Percentiles rank a stretch among this genome's conserved stretches.
phyloP scores from a whole-genome alignment of 2,113 vertebrate species.

The Leptodactylus fuscus region DNA sequence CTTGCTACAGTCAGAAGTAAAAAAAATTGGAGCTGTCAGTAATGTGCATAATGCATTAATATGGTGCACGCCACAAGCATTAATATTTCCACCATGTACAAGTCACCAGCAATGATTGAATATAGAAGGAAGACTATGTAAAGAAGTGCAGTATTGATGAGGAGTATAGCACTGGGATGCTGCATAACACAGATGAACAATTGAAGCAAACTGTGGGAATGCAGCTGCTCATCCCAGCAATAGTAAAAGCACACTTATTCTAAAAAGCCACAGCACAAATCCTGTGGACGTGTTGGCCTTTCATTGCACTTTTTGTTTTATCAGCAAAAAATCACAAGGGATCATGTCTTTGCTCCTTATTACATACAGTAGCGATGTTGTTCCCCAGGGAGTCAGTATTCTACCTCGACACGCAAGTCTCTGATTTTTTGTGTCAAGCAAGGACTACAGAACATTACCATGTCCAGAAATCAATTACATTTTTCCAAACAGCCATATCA shows the following conservation, averaged over 20 bases:
- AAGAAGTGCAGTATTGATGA: background rate
- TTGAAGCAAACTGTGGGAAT: conserved; percentile 32
- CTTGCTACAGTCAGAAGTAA: background rate
- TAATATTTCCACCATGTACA: background rate
- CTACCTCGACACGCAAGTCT: background rate
- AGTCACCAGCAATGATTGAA: background rate
- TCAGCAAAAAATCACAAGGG: conserved; percentile 25
- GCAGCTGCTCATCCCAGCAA: conserved; percentile 9
- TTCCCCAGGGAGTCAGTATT: conserved; percentile 5
- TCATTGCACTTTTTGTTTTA: conserved; percentile 41
- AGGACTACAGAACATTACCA: conserved; percentile 13
- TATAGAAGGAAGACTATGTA: background rate
- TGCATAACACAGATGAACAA: conserved; percentile 18
- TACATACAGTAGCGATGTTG: conserved; percentile 3
- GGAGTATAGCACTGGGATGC: background rate
- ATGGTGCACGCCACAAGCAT: too few species aligned
- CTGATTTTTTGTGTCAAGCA: background rate
- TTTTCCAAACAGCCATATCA: background rate
- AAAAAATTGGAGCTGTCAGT: too few species aligned
- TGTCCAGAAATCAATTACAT: conserved; percentile 32
- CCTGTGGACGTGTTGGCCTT: background rate
- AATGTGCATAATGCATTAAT: background rate
- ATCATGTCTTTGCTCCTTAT: conserved; percentile 25
- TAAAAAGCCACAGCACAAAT: background rate
- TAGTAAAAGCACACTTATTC: conserved; percentile 3